Evolutionary conservation across 2,797 vertebrate genomes (phyloP).

Genomic region (Anniella stebbinsi): DNA sequence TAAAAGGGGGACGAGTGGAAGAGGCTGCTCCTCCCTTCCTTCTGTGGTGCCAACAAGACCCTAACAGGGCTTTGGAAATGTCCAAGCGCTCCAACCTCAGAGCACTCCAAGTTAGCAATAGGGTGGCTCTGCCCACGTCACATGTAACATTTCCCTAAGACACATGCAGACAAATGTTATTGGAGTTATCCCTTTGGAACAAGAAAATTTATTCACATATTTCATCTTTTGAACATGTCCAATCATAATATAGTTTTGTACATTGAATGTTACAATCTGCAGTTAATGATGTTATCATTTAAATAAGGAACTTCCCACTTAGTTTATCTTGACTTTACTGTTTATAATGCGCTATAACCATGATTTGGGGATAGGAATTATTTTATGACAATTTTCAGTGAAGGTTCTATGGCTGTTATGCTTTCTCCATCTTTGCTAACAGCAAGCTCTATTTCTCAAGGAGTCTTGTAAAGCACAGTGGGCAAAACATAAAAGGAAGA

Average conservation of each 20-base stretch:
- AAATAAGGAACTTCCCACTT: conserved; percentile 45
- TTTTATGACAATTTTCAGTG: neutral
- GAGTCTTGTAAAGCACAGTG: neutral
- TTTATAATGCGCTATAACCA: neutral
- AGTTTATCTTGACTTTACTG: conserved; percentile 41
- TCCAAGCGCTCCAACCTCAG: no score
- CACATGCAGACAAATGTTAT: neutral
- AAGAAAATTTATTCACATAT: neutral
- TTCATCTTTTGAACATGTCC: neutral
- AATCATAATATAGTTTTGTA: neutral
- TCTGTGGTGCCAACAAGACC: no score
- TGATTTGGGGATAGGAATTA: fast-evolving
- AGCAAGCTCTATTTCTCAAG: conserved; percentile 24
- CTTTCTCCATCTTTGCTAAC: neutral
- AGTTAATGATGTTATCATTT: conserved; percentile 34
- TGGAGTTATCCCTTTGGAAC: neutral
- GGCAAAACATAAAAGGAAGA: conserved; percentile 1
- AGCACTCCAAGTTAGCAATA: no score
- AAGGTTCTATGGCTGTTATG: conserved; percentile 13
- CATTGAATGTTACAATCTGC: neutral
- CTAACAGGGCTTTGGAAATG: no score
- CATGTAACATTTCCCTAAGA: no score
- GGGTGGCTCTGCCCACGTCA: no score
- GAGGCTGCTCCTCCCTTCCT: no score
- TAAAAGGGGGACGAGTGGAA: no score